Evolutionary conservation across 2,888 invertebrate genomes (phyloP), one percentile per base, ranked within the genome.

Genomic region (Taphrorychus bicolor): DNA sequence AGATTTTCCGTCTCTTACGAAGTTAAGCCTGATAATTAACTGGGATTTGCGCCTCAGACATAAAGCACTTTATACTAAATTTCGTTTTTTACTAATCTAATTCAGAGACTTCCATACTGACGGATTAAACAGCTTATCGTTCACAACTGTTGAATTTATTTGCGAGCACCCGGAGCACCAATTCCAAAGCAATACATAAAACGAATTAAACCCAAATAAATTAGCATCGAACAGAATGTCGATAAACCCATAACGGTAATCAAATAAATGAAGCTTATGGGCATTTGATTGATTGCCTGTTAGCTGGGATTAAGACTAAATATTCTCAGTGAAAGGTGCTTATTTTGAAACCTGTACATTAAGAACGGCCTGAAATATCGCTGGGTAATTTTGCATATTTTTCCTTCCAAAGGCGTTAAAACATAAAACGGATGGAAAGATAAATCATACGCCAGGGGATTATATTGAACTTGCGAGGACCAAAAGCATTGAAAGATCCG

Each of bases 371-470:
- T 11, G 32, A 32, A 32, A 32, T 32, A 32, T 11, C 32, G 32
- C 3, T 11, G 32, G 32, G 32, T 3, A 32, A 32, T 32, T 32
- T 32, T 32, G 32, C 32, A 32, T 32, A 32, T 53, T 40, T 40
- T 42, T 22, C 53, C 17, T 59, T 52, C 17, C 17, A 22, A 59
- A 59, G 14, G 59, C 40, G 59, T 51, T 59, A 51, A 59, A 59
- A 51, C 51, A 51, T 59, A 41, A 59, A 59, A 32, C 51, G 51
- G 32, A 53, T 23, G 24, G 14, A 23, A 51, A 59, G 51, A 59
- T 59, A 59, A 52, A 59, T 59, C 51, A 59, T 59, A 51, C 59
- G 24, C 14, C 49, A 51, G 22, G 21, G 32, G 59, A 17, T 49
- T 49, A 18, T 17, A 49, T 49, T 49, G 49, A 49, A 49, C 17